A percentile compares a stretch with the other conserved stretches of the same genome.
Evolutionary conservation across 2,888 invertebrate species (phyloP).

Genomic region (Podotricha telesiphe): DNA sequence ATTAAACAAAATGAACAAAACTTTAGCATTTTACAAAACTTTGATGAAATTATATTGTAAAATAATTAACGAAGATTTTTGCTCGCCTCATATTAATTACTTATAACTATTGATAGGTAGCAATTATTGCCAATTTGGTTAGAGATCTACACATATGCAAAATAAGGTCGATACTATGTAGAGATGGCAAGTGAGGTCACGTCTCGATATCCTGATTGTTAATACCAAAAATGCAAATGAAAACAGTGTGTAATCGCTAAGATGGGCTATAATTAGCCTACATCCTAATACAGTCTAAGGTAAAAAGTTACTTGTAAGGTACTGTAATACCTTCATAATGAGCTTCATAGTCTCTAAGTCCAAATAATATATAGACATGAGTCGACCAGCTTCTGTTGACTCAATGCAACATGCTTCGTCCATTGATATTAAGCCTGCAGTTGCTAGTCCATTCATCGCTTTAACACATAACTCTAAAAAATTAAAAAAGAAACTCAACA

Average conservation of each 20-base stretch:
- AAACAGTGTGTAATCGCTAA: conserved; percentile 12
- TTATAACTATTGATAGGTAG: conserved; percentile 1
- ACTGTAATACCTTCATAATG: conserved; percentile 85
- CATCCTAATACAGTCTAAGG: conserved; percentile 18
- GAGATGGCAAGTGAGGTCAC: conserved; percentile 16
- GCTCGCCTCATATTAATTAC: background rate
- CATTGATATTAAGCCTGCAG: conserved; percentile 85
- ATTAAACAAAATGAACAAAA: background rate
- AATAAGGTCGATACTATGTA: conserved; percentile 16
- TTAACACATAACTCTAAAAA: conserved; percentile 87
- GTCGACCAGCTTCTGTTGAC: conserved; percentile 85
- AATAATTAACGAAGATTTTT: background rate
- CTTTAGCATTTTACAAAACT: too few species aligned
- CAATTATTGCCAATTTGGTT: conserved; percentile 19
- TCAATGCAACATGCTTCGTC: conserved; percentile 81
- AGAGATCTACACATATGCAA: conserved; percentile 19
- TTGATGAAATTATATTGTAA: conserved; percentile 9
- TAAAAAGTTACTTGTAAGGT: conserved; percentile 40
- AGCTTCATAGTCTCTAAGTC: conserved; percentile 90
- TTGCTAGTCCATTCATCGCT: conserved; percentile 87
- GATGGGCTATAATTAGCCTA: conserved; percentile 6
- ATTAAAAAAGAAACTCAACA: background rate
- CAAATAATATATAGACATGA: conserved; percentile 89
- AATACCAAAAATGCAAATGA: conserved; percentile 14
- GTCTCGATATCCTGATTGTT: conserved; percentile 18